Percentiles rank a stretch among this genome's conserved stretches.
Conservation (phyloP, 2,888 invertebrate genomes). For the Melanostoma scalare region DNA sequence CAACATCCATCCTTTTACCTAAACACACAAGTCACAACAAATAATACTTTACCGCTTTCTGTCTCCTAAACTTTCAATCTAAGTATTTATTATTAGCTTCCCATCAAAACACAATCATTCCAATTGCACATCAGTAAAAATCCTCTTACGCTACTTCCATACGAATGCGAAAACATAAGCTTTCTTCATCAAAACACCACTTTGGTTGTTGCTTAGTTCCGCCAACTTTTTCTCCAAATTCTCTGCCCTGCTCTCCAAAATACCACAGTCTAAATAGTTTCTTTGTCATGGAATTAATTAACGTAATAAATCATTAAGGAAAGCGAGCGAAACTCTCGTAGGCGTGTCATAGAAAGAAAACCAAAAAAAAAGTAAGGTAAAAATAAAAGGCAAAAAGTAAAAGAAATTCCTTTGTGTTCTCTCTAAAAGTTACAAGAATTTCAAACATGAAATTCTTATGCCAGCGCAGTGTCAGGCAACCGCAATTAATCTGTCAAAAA, state of each 20-base stretch:
- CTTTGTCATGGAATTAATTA: slow-evolving; percentile 78
- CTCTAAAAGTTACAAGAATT: slow-evolving; percentile 41
- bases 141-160: too few species aligned
- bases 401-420: slow-evolving; percentile 27
- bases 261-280: slow-evolving; percentile 66
- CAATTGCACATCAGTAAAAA: too few species aligned
- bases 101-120: too few species aligned
- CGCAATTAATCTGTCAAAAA: slow-evolving; percentile 72
- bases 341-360: too few species aligned
- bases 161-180: too few species aligned
- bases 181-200: neutral
- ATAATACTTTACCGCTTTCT: too few species aligned
- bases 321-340: neutral
- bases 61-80: too few species aligned
- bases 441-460: slow-evolving; percentile 47
- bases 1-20: too few species aligned
- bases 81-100: too few species aligned
- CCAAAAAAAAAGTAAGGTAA: neutral
- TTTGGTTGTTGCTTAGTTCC: slow-evolving; percentile 17
- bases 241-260: slow-evolving; percentile 5
- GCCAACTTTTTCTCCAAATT: slow-evolving; percentile 6
- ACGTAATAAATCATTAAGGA: slow-evolving; percentile 80
- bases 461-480: slow-evolving; percentile 54
- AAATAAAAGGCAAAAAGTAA: neutral
- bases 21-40: too few species aligned